Base-by-base conservation (phyloP, 2,797 vertebrate species). In the Phaenicophaeus curvirostris region DNA sequence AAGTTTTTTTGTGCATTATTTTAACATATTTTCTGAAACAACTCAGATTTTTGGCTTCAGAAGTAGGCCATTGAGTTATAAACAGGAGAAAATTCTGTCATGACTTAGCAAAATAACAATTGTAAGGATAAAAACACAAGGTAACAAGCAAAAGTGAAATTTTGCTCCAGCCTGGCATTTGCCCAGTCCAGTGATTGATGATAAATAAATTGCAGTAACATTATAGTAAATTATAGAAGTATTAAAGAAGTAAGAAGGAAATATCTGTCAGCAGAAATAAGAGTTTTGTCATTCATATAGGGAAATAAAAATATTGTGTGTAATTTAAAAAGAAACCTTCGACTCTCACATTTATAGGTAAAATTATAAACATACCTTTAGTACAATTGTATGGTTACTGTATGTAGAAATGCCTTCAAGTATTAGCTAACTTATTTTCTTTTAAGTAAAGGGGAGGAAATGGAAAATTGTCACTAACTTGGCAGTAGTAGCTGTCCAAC, bases 281-380 rank as follows among this genome's bases (percentile, higher is more conserved):
- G 11, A 50, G 58, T 71, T 91, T 27, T 90, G 30, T 87, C 63
- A 41, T 50, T 92, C 44, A 62, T 53, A 23, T 23, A 74, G 28
- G 57, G 88, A 93, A 95, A 94, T 68, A 66, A 88, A 95, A 89
- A 57, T 74, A 23, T 81, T 75, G 90, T 24, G 46, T 53, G 55
- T n/a, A 93, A 80, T 90, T 15, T 80, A 80, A 89, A 65, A 61
- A 81, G 73, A 66, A 65, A 61, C 11, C 14, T 91, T 51, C 7
- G 66, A 10, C 20, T 92, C 27, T 88, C 23, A 20, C 5, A 35
- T 86, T 93, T 68, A 77, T 35, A 91, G 13, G 5, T 90, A 82
- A 85, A 77, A 77, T 92, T 46, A 50, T 76, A 92, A 59, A 21
- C 4, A 0, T 46, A 33, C 9, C 42, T 23, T 44, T 71, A 51